Base-by-base conservation (phyloP, 2,797 vertebrate genomes). In the Anguilla pacifica region DNA sequence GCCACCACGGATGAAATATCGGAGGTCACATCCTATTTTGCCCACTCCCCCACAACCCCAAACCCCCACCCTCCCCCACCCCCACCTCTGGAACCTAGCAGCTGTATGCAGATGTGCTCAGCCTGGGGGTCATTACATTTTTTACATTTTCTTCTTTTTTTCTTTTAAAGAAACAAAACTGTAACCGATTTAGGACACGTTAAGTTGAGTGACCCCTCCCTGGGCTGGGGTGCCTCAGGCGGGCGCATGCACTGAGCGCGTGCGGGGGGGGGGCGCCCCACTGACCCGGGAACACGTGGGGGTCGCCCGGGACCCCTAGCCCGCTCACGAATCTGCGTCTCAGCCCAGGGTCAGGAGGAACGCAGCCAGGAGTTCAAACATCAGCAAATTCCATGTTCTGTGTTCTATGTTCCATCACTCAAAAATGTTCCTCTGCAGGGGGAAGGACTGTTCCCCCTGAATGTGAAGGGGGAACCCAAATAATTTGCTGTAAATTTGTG, bases 161-260 rank as follows among this genome's bases (percentile, higher is more conserved):
- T 57, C 13, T 51, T 4, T 7, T 6, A 51, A 51, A 51, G 11
- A 57, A 11, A 90, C 70, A 88, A 59, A 0, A 85, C 88, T 86
- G 74, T 31, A 61, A 64, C 0, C 6, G 31, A 79, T 81, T 84
- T 35, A 51, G n/a, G 46, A 87, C 59, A 46, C 31, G 81, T 53
- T 86, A 39, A 49, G 87, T 51, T 86, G 87, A 86, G 87, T 28
- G 85, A 70, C 55, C 85, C 74, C 6, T 88, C 0, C 53, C 87
- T 77, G 88, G 85, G 89, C 57, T 83, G 2, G 13, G 17, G 13
- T 1, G 74, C 28, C 28, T 31, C 74, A 46, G 22, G 19, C 19
- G 22, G 9, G 6, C 17, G 43, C 19, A 81, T 43, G 43, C 17
- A 81, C 74, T 43, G 35, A 46, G 35, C 4, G 13, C 15, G 39